A percentile compares a stretch with the other conserved stretches of the same genome.
phyloP scores from a whole-genome alignment of 2,113 vertebrate species.

The Chunga burmeisteri region DNA sequence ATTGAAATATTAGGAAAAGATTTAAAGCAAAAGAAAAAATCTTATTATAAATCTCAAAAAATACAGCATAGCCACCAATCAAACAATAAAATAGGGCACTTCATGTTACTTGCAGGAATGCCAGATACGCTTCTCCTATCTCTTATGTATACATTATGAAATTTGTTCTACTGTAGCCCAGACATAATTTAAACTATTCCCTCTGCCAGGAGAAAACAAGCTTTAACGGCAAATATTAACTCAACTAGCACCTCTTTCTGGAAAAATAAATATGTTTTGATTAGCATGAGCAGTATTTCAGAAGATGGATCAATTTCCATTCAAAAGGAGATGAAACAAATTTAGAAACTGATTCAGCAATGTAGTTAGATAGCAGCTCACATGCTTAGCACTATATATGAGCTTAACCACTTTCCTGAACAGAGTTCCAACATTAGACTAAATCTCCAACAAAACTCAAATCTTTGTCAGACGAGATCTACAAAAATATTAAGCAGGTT shows the following conservation, averaged over 20 bases:
- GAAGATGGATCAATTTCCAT: not conserved
- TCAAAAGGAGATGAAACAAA: conserved; percentile 7
- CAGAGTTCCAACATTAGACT: not conserved
- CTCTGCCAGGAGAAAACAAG: not conserved
- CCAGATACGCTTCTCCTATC: not conserved
- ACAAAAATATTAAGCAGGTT: not conserved
- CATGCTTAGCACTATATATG: not conserved
- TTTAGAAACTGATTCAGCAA: not conserved
- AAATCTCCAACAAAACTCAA: not conserved
- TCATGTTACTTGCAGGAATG: not conserved
- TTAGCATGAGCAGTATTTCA: not conserved
- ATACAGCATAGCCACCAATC: not conserved
- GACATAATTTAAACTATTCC: not conserved
- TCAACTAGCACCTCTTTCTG: not conserved
- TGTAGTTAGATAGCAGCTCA: not conserved
- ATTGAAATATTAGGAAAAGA: not conserved
- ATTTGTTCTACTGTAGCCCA: not conserved
- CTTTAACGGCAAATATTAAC: conserved; percentile 3
- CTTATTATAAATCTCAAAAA: not conserved
- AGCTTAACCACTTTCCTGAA: not conserved
- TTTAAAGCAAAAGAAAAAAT: not conserved
- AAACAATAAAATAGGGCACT: not conserved
- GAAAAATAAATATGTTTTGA: not conserved
- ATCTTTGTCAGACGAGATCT: not conserved
- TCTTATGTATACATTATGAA: not conserved